phyloP scores from a whole-genome alignment of 2,797 vertebrate genomes.

The Paedocypris micromegethes region DNA sequence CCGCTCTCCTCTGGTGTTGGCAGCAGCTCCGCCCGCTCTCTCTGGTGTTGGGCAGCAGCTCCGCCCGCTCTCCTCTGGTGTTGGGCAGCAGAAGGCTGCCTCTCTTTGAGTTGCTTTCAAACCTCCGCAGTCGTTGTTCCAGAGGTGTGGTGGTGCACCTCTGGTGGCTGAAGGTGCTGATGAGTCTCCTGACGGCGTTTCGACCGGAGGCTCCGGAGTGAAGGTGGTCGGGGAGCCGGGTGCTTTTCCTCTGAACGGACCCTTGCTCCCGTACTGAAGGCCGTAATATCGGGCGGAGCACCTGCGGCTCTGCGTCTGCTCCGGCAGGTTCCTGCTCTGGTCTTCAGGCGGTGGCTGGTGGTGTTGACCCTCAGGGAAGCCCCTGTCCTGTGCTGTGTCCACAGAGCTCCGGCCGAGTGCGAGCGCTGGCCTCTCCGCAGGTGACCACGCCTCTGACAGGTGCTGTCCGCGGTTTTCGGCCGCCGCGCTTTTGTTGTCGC shows the following conservation, averaged over 20 bases:
- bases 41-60: conserved; percentile 55
- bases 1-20: conserved; percentile 35
- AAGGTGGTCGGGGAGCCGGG: conserved; percentile 37
- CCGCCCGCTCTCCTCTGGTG: conserved; percentile 32
- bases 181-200: conserved; percentile 81
- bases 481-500: conserved; percentile 36
- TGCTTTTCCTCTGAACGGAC: conserved; percentile 39
- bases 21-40: conserved; percentile 54
- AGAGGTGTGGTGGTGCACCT: conserved; percentile 23
- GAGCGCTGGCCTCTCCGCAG: conserved; percentile 53
- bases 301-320: not conserved
- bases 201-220: conserved; percentile 51
- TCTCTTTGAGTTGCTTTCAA: conserved; percentile 66
- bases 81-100: conserved; percentile 59
- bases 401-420: conserved; percentile 65
- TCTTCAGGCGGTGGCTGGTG: conserved; percentile 57
- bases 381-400: conserved; percentile 57
- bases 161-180: conserved; percentile 79
- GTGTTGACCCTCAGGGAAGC: conserved; percentile 61
- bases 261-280: conserved; percentile 43
- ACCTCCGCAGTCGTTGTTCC: conserved; percentile 59
- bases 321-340: too few relatives aligned
- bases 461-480: conserved; percentile 49
- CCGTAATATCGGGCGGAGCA: conserved; percentile 33
- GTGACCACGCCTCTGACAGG: conserved; percentile 42